Conservation (phyloP, 2,797 vertebrate genomes). For the Molothrus aeneus region DNA sequence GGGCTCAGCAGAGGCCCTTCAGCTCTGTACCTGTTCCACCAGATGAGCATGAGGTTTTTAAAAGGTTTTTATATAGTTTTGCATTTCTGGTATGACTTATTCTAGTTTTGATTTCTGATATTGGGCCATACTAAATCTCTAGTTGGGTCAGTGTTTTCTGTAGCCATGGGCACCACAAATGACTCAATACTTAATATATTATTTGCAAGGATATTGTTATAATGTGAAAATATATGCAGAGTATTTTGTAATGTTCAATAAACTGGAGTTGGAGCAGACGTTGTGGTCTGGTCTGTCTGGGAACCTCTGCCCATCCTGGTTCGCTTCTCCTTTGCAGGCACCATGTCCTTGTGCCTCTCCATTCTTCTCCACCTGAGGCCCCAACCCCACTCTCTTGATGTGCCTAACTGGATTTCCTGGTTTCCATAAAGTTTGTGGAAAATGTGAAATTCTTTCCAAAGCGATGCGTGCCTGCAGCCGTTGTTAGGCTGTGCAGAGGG, state of each 20-base stretch:
- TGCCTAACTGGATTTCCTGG: neutral
- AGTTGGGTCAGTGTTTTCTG: constrained; percentile 54
- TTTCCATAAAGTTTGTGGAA: neutral
- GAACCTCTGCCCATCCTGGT: neutral
- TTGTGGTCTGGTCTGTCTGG: neutral
- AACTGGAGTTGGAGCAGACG: neutral
- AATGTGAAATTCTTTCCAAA: constrained; percentile 10
- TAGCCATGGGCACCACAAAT: constrained; percentile 33
- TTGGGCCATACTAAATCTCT: constrained; percentile 23
- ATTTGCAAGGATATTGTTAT: constrained; percentile 61
- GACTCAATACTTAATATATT: constrained; percentile 39
- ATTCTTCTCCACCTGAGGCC: neutral
- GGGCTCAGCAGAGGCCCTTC: neutral
- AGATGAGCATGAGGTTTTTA: constrained; percentile 52
- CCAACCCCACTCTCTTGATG: neutral
- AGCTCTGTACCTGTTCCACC: neutral
- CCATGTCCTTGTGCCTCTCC: neutral
- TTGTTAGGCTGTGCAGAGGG: fast-evolving
- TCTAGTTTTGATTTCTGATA: constrained; percentile 45
- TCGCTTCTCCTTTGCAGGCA: neutral
- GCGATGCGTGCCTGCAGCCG: neutral
- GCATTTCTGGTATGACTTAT: constrained; percentile 59
- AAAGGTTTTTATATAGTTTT: constrained; percentile 65
- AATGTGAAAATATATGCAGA: constrained; percentile 53
- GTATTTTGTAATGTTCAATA: constrained; percentile 70